phyloP scores from a whole-genome alignment of 1,140 invertebrate species.

The Ditylenchus dipsaci region DNA sequence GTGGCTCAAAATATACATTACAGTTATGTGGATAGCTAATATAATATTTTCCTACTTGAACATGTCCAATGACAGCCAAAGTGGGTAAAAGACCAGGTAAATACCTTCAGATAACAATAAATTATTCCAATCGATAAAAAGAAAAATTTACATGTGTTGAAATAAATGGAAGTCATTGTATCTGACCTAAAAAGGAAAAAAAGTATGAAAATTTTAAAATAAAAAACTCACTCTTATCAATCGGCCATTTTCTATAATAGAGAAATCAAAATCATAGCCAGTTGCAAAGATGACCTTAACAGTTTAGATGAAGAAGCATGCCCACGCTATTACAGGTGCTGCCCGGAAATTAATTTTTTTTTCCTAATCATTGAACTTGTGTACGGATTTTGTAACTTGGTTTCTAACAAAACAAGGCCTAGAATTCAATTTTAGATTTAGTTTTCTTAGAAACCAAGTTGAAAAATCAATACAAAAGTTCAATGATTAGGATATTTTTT shows the following conservation, averaged over 20 bases:
- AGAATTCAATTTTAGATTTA: no score
- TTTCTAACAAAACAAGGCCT: no score
- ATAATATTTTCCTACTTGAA: constrained; percentile 26
- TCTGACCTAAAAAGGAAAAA: background rate
- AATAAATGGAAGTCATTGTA: constrained; percentile 26
- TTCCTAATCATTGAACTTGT: no score
- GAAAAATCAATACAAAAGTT: no score
- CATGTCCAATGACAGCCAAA: constrained; percentile 29
- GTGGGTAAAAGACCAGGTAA: constrained; percentile 19
- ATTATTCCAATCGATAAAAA: background rate
- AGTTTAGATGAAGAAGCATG: no score
- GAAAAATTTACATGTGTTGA: background rate
- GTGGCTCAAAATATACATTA: constrained; percentile 7
- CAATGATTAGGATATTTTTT: no score
- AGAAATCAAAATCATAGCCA: constrained; percentile 23
- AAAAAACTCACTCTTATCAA: constrained; percentile 4
- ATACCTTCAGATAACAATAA: background rate
- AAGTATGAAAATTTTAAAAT: no score
- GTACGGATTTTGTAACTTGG: no score
- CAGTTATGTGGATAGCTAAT: no score
- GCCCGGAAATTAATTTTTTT: no score
- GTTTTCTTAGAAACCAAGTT: no score
- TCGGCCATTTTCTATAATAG: constrained; percentile 21
- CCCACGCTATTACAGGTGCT: no score
- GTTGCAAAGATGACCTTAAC: constrained; percentile 9